Evolutionary conservation across 92 coral and sea anemone genomes (phyloP), one percentile per base, ranked within the genome.

Genomic region (Phenganax stokvisi): DNA sequence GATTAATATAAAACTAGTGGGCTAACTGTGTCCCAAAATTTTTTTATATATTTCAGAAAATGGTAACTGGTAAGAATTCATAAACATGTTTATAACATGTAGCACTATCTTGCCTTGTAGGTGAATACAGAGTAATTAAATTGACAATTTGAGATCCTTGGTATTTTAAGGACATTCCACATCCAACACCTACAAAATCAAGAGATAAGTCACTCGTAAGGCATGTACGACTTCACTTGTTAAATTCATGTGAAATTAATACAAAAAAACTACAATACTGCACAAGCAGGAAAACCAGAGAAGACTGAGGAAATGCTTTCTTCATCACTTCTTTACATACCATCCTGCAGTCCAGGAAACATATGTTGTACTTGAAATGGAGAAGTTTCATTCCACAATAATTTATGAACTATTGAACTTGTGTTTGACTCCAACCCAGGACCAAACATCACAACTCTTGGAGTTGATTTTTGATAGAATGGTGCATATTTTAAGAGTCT

Each of bases 341-440:
- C 97, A 83, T 92, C 97, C 76, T 88, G 87, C 65, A 90, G 87
- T 62, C 98, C 98, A 71, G 96, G 92, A 81, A 92, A 92, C 97
- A 94, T 88, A 78, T 97, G 91, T 47, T 79, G 85, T 13, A 94
- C 91, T 66, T 84, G 81, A 85, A 91, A 92, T 64, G 97, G 98
- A 37, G 98, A 94, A 10, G 56, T 72, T 58, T 74, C 52, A 86
- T 85, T 89, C 97, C 97, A 92, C 9, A 94, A 83, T 57, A 94
- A 82, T 30, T 87, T 85, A 47, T 88, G 92, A 17, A 89, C 93
- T 56, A 94, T 87, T n/a, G 79, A 86, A 83, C 89, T 91, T 7
- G 98, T 92, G 10, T 89, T 87, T 30, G 97, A 90, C 57, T 94
- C 98, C 51, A 94, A 86, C 27, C 98, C 98, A 5, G 97, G 98